phyloP scores from a whole-genome alignment of 1,140 invertebrate species.

The Brachionus manjavacas region DNA sequence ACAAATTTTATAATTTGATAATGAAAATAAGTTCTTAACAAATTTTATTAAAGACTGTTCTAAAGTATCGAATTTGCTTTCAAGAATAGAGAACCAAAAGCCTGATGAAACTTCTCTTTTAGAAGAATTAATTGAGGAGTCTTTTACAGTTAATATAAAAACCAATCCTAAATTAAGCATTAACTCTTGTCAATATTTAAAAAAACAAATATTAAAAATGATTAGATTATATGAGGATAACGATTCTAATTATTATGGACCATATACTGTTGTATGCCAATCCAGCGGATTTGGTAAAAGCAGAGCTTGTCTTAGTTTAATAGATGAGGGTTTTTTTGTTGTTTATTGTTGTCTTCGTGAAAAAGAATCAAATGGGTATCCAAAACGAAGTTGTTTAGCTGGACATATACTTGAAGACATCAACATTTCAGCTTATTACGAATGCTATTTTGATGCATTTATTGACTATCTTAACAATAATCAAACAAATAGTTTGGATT shows the following conservation, averaged over 20 bases:
- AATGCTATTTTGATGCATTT: neutral
- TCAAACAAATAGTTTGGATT: neutral
- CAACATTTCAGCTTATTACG: neutral
- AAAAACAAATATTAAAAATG: neutral
- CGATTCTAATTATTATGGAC: neutral
- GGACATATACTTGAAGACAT: neutral
- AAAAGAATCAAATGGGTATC: neutral
- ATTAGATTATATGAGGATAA: neutral
- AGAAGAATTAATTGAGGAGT: neutral
- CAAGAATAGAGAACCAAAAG: neutral
- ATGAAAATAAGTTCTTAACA: too few relatives aligned
- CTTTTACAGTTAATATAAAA: neutral
- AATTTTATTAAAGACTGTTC: too few relatives aligned
- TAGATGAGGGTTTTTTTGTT: neutral
- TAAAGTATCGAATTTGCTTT: neutral
- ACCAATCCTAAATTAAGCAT: neutral
- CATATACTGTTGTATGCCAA: neutral
- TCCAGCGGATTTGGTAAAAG: constrained; percentile 13
- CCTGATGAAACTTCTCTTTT: neutral
- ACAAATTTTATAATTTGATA: too few relatives aligned
- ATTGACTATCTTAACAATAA: neutral
- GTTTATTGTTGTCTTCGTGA: neutral
- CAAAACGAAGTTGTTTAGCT: neutral
- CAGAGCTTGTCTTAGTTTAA: neutral
- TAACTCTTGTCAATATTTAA: neutral